phyloP scores from a whole-genome alignment of 2,888 invertebrate species.

The Metalampra italica region DNA sequence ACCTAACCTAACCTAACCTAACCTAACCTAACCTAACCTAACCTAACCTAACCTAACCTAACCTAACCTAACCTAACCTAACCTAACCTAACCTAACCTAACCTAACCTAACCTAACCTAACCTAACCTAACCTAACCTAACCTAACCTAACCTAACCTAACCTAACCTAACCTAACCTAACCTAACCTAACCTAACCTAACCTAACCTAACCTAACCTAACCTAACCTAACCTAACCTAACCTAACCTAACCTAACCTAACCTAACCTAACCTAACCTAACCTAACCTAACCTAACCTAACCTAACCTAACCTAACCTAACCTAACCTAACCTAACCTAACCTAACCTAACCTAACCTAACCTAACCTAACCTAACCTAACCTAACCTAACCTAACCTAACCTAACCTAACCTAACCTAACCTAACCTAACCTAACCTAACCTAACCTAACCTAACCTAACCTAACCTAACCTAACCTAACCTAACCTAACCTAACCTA shows the following conservation, averaged over 20 bases:
- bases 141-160: too few species aligned
- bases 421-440: constrained; percentile 14
- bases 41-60: constrained; percentile 12
- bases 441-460: constrained; percentile 11
- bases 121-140: too few species aligned
- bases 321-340: constrained; percentile 16
- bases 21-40: constrained; percentile 13
- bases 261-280: constrained; percentile 7
- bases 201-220: constrained; percentile 13
- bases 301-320: constrained; percentile 9
- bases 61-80: constrained; percentile 13
- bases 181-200: constrained; percentile 4
- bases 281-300: constrained; percentile 6
- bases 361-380: constrained; percentile 18
- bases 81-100: too few species aligned
- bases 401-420: constrained; percentile 13
- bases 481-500: constrained; percentile 15
- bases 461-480: constrained; percentile 10
- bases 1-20: constrained; percentile 12
- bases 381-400: constrained; percentile 18
- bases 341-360: constrained; percentile 15
- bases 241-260: constrained; percentile 10
- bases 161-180: too few species aligned
- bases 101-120: too few species aligned
- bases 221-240: constrained; percentile 12